Base-by-base conservation (phyloP, 2,797 vertebrate genomes). In the Spheniscus humboldti region DNA sequence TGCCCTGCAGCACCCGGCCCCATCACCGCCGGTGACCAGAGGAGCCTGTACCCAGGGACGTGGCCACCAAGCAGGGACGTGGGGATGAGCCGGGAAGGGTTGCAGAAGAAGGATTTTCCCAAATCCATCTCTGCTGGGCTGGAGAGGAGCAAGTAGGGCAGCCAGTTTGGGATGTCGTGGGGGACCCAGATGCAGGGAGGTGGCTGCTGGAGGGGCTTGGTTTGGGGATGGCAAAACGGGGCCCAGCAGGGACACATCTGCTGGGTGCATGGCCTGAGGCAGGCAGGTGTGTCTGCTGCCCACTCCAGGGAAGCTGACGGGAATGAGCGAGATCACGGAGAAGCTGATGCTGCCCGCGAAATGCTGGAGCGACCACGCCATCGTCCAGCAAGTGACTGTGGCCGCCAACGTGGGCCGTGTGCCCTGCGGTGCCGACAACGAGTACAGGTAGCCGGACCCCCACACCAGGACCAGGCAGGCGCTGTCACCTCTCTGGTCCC, bases 291-390 rank as follows among this genome's bases (percentile, higher is more conserved):
- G 77, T 92, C 93, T 91, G 66, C 91, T 92, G 41, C 83, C 43
- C 1, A 8, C 89, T 91, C 59, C 97, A 99, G 99, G 99, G 96
- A 99, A 99, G 98, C 98, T 99, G 94, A 99, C 98, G 16, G 99
- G 99, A 25, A 99, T 99, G 99, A 99, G 99, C 1, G 99, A 99
- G 97, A 99, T 99, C 98, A 98, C 98, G 0, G 99, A 99, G 98
- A 99, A 98, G 96, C 94, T 99, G 86, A 98, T 55, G 0, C 97
- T 99, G 94, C 98, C 98, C 0, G 98, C 97, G 18, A 98, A 98
- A 48, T 99, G 98, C 94, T 98, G 94, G 88, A 99, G 98, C 2
- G 99, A 99, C 88, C 99, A 99, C 8, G 8, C 97, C 71, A 98
- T 99, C 33, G 98, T 99, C 77, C 99, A 99, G 97, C 98, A 98